Evolutionary conservation across 2,797 vertebrate species (phyloP), one percentile per base, ranked within the genome.

Genomic region (Eulemur coronatus): DNA sequence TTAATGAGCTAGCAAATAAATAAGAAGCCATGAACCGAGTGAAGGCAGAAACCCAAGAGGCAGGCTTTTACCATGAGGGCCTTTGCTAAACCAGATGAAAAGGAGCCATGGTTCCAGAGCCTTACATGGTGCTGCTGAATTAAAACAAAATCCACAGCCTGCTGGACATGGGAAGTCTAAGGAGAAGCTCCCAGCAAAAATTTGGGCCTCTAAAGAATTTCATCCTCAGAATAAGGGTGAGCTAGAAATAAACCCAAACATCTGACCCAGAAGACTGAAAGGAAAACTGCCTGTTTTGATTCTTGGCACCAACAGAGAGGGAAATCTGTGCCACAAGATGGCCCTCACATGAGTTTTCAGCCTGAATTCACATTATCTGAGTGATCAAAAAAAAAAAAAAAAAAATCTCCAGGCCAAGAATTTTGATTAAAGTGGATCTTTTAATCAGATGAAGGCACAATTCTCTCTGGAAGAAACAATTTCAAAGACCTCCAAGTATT

Each of bases 401-500:
- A 59, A 81, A n/a, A 33, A 4, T 14, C 73, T 63, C 22, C 43
- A 89, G 46, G 70, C 79, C 63, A 87, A 87, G 17, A 48, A 55
- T 90, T 95, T 90, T 94, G 55, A 96, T 84, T 75, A 95, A 84
- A 93, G 38, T 76, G 13, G 24, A n/a, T 57, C 50, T 46, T 80
- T 94, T 88, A 88, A 72, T 88, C 46, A 72, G 65, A 89, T 65
- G 80, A 91, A 79, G 96, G 41, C 76, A 46, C 13, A 93, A 38
- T 94, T 93, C 46, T 91, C 59, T 81, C 65, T 82, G 67, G 80
- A 94, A 76, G 55, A 89, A 94, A 95, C 46, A 57, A 22, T 86
- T 95, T 95, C 92, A 96, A 94, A 94, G 26, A 55, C 61, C 24
- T 81, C 82, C n/a, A 82, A 91, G 63, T 15, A 93, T 88, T 91